phyloP scores from a whole-genome alignment of 2,113 vertebrate genomes.

The Edolisoma coerulescens region DNA sequence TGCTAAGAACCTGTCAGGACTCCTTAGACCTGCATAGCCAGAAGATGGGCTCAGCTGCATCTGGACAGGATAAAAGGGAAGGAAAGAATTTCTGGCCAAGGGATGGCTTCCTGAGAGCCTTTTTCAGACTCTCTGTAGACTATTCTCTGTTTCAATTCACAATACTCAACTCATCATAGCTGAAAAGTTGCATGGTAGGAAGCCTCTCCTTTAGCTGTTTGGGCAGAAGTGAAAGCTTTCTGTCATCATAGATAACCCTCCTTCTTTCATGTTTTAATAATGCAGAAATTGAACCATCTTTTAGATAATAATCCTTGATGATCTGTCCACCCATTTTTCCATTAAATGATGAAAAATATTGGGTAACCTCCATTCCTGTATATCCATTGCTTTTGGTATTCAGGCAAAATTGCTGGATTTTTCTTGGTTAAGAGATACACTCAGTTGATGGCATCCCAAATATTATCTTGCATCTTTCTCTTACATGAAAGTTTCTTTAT shows the following conservation, averaged over 20 bases:
- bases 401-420: neutral
- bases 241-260: neutral
- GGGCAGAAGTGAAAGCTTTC: neutral
- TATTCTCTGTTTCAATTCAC: neutral
- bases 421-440: neutral
- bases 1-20: neutral
- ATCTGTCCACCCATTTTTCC: neutral
- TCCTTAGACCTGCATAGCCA: neutral
- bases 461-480: neutral
- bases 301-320: neutral
- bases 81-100: neutral
- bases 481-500: neutral
- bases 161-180: neutral
- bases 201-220: neutral
- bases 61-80: neutral
- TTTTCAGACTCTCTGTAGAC: neutral
- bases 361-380: neutral
- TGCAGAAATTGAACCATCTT: neutral
- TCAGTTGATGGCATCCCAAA: neutral
- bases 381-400: neutral
- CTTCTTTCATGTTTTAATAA: neutral
- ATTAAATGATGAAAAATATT: neutral
- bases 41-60: neutral
- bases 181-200: neutral
- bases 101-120: neutral